Evolutionary conservation across 2,888 invertebrate species (phyloP).

Genomic region (Sinhomidia bicolor): DNA sequence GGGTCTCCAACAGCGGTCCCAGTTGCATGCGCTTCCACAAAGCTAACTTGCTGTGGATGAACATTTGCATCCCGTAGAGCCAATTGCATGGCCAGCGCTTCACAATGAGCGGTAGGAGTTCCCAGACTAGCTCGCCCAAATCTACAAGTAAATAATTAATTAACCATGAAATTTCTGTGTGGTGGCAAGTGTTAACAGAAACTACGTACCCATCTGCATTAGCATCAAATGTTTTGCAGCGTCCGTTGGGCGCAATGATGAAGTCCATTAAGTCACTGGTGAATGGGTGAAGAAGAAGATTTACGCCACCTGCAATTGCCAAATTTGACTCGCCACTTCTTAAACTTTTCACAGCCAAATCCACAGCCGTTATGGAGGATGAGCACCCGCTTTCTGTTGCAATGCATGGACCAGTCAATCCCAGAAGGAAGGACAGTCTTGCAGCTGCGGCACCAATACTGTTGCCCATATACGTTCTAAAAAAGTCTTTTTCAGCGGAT

Average conservation of each 20-base stretch:
- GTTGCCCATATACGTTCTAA: conserved; percentile 63
- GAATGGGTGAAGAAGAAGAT: conserved; percentile 68
- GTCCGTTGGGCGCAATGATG: conserved; percentile 75
- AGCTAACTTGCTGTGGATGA: conserved; percentile 81
- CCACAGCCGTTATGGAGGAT: conserved; percentile 58
- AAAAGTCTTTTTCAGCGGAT: conserved; percentile 52
- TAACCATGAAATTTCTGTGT: conserved; percentile 7
- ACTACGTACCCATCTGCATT: conserved; percentile 62
- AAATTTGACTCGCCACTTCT: conserved; percentile 40
- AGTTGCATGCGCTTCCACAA: conserved; percentile 52
- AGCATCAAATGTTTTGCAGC: conserved; percentile 28
- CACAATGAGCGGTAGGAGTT: conserved; percentile 43
- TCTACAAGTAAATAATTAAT: background rate
- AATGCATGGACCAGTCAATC: conserved; percentile 62
- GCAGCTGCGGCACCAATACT: conserved; percentile 56
- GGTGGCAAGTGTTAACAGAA: background rate
- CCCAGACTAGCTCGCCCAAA: conserved; percentile 32
- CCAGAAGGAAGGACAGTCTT: conserved; percentile 53
- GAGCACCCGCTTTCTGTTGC: conserved; percentile 66
- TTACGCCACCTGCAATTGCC: conserved; percentile 69
- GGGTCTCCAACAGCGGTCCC: conserved; percentile 64
- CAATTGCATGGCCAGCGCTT: conserved; percentile 53
- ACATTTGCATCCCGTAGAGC: conserved; percentile 85
- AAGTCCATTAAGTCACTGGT: conserved; percentile 33
- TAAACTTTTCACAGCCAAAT: conserved; percentile 52